Evolutionary conservation across 2,797 vertebrate species (phyloP), one percentile per base, ranked within the genome.

Genomic region (Vireo griseus): DNA sequence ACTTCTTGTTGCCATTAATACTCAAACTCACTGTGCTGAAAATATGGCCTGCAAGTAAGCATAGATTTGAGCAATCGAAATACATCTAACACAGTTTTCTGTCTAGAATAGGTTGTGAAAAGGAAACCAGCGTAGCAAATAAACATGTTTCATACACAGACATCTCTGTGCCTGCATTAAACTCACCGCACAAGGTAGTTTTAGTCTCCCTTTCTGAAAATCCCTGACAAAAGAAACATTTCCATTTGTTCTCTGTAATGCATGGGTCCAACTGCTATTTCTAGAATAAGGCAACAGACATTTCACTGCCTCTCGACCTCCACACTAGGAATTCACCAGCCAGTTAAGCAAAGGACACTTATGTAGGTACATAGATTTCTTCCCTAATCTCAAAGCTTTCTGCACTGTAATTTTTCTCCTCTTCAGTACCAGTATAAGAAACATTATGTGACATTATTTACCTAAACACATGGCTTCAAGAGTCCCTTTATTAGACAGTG

Each of bases 51-150:
- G 2, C 21, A 29, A n/a, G 11, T 11, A 73, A 14, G 9, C 11
- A 51, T 11, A 65, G 52, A 59, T 72, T 25, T 47, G n/a, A 55
- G 33, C 22, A 55, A 39, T 9, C 0, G 0, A 72, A 72, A 72
- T 31, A 47, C 4, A 55, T 2, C 5, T 11, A 74, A 47, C 47
- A 35, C 0, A 0, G 2, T 26, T 57, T 81, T 65, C 42, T 72
- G 9, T n/a, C 54, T 29, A 63, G 48, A 51, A 50, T 6, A 58
- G 10, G 6, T 16, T 57, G 17, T 44, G 52, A 44, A 62, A 66
- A 55, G 24, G 33, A 76, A 83, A 58, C 10, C 47, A 68, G 28
- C 11, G 33, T 2, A 54, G 9, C 29, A 73, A 52, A 58, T 33
- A 31, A 45, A 42, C 0, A 0, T 13, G 10, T 59, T 31, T 22